A percentile compares a stretch with the other conserved stretches of the same genome.
phyloP scores from a whole-genome alignment of 2,888 invertebrate species.

The Monoplex corrugatus region DNA sequence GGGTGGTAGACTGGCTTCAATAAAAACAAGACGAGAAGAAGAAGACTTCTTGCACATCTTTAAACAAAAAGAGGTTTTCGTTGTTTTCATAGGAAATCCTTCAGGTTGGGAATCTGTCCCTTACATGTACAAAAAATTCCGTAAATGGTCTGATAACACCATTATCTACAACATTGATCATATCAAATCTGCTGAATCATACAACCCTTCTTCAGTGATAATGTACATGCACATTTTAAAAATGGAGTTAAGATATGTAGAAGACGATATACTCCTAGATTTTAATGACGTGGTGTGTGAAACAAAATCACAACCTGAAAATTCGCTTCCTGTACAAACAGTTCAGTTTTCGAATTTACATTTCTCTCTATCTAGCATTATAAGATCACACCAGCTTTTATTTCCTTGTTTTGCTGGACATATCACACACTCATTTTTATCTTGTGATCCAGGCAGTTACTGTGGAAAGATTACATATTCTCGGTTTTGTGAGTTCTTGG shows the following conservation, averaged over 20 bases:
- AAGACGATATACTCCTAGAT: neutral
- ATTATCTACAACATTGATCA: neutral
- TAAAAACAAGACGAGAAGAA: neutral
- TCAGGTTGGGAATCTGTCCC: neutral
- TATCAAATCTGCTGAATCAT: neutral
- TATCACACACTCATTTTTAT: slow-evolving; percentile 3
- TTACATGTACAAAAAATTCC: neutral
- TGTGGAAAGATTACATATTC: neutral
- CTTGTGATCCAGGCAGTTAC: neutral
- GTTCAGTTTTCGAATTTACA: neutral
- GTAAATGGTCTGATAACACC: neutral
- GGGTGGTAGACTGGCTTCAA: neutral
- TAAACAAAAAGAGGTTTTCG: neutral
- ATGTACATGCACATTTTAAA: neutral
- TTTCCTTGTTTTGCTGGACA: neutral
- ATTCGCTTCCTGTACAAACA: neutral
- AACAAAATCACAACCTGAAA: neutral
- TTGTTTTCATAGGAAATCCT: neutral
- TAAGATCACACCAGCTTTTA: neutral
- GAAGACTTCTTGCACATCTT: neutral
- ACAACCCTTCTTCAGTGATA: neutral
- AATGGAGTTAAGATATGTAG: neutral
- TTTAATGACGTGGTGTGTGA: neutral
- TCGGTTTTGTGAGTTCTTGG: neutral
- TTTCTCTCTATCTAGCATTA: too few species aligned